Evolutionary conservation across 2,888 invertebrate genomes (phyloP), one percentile per base, ranked within the genome.

Genomic region (Sicus ferrugineus): DNA sequence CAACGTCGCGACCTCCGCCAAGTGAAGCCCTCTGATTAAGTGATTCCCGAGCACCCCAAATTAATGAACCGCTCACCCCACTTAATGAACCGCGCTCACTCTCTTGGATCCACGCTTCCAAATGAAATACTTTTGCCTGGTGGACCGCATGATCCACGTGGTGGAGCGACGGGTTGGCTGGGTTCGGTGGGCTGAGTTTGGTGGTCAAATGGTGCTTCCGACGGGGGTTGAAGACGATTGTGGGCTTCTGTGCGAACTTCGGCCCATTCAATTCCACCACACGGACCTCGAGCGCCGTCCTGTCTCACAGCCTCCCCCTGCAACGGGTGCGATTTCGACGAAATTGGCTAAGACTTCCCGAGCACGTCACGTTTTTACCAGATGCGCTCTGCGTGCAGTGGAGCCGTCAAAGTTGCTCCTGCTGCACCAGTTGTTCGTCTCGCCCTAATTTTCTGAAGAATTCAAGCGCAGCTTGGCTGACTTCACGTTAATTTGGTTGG

Each of bases 341-440:
- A 83, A 83, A 83, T 83, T 83, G 83, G 82, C 81, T 83, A 79
- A 76, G 83, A 79, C 83, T 83, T 83, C 78, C 83, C 77, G 80
- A 80, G 80, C 81, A 81, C 81, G 83, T 82, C 82, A 79, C 79
- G 80, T 80, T 81, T 78, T 77, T 80, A 82, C 80, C 80, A 77
- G 77, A 70, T 74, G 75, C 77, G 80, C 80, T 80, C 82, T 81
- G 78, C 79, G 82, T 81, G 73, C 69, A n/a, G n/a, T 54, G 54
- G 9, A 16, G 46, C 34, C 65, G 34, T 16, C 26, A 28, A 11
- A n/a, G 46, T 26, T 38, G 31, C 16, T 34, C n/a, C 19, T 50
- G 31, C 31, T 26, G 54, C 9, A 5, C 16, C 2, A 5, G 48
- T 19, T 48, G n/a, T 19, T n/a, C 11, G 26, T 26, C n/a, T n/a